phyloP scores from a whole-genome alignment of 1,140 invertebrate species.

The Papilio helenus region DNA sequence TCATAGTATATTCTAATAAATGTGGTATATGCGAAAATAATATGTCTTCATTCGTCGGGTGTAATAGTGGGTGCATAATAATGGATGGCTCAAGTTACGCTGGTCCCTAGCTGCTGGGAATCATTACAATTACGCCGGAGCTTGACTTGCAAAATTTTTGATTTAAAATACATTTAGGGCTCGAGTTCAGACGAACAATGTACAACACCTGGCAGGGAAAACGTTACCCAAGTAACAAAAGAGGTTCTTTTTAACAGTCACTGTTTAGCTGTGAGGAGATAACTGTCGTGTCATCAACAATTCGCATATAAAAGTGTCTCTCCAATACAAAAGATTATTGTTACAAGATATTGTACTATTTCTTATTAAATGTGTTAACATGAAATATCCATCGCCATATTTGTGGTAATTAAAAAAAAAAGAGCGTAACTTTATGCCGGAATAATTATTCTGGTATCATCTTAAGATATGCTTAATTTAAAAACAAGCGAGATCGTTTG shows the following conservation, averaged over 20 bases:
- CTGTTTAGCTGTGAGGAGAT: background rate
- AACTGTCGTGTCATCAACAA: background rate
- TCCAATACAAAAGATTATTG: background rate
- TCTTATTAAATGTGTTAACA: no score
- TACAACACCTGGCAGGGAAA: slow-evolving; percentile 17
- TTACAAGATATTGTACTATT: background rate
- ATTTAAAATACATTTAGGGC: slow-evolving; percentile 40
- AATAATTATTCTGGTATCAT: background rate
- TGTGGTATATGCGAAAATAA: slow-evolving; percentile 28
- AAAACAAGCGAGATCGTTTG: background rate
- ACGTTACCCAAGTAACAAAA: slow-evolving; percentile 41
- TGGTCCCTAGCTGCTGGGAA: slow-evolving; percentile 37
- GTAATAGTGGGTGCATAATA: slow-evolving; percentile 36
- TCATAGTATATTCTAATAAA: slow-evolving; percentile 28
- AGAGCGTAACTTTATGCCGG: background rate
- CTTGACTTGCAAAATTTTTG: slow-evolving; percentile 44
- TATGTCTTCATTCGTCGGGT: slow-evolving; percentile 40
- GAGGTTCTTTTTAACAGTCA: slow-evolving; percentile 41
- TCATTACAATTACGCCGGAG: slow-evolving; percentile 45
- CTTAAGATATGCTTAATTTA: background rate
- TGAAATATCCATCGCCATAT: no score
- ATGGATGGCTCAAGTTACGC: slow-evolving; percentile 39
- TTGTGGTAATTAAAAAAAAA: background rate
- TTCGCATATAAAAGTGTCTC: background rate
- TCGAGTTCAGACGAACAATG: slow-evolving; percentile 12